These are phyloP conservation scores for Microcaecilia unicolor DNA, from an alignment of 2,797 vertebrate species.

Conservation along the genomic window DNA sequence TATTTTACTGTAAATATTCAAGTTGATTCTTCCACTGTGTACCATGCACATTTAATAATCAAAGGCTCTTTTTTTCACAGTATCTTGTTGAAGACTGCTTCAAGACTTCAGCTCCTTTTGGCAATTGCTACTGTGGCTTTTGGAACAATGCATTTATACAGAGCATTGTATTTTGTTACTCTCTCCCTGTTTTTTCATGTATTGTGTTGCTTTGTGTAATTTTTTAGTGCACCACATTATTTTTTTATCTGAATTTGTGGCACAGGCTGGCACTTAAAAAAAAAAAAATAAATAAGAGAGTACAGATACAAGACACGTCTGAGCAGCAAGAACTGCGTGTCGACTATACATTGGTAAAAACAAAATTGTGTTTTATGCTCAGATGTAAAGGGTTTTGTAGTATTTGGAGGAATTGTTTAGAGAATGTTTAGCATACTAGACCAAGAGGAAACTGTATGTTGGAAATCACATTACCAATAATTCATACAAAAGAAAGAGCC, in stretches of 20 bases:
- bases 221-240: neutral
- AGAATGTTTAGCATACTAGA: too few relatives aligned
- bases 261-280: neutral
- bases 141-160: conserved; percentile 79
- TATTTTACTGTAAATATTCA: too few relatives aligned
- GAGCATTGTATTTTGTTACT: conserved; percentile 71
- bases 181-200: conserved; percentile 63
- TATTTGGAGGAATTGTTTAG: conserved; percentile 4
- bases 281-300: conserved; percentile 8
- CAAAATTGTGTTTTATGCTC: conserved; percentile 27
- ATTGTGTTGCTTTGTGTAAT: conserved; percentile 67
- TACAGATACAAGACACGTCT: neutral
- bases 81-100: conserved; percentile 67
- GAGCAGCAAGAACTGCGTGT: too few relatives aligned
- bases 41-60: neutral
- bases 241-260: neutral
- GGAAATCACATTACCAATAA: too few relatives aligned
- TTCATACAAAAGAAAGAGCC: too few relatives aligned
- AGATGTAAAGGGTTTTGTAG: conserved; percentile 20
- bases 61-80: conserved; percentile 48
- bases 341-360: conserved; percentile 12
- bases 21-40: neutral
- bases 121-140: conserved; percentile 75
- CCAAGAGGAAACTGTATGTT: too few relatives aligned
- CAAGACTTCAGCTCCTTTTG: conserved; percentile 67